These are phyloP conservation scores for Busseola fusca DNA, from an alignment of 2,888 invertebrate genomes.

Conservation along the genomic window DNA sequence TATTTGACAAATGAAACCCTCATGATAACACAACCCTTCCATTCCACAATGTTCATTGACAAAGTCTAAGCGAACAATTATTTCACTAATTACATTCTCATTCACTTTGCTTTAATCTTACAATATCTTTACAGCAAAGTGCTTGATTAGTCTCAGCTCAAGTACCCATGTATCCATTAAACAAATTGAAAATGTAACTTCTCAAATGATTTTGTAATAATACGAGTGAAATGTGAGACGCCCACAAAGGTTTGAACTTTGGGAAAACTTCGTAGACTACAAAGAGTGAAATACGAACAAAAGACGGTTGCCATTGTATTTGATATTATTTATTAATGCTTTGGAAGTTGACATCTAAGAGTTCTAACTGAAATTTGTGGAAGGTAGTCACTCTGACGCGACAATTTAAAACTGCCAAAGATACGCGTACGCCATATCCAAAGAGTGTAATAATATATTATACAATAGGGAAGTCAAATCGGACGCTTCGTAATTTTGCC, in stretches of 20 bases:
- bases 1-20: neutral
- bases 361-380: slow-evolving; percentile 30
- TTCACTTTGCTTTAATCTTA: slow-evolving; percentile 44
- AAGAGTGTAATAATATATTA: no score
- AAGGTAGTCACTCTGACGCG: slow-evolving; percentile 24
- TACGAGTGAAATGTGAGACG: slow-evolving; percentile 57
- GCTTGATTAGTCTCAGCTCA: slow-evolving; percentile 52
- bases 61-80: slow-evolving; percentile 24
- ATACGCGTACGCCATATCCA: no score
- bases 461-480: no score
- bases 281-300: slow-evolving; percentile 59
- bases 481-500: no score
- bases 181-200: slow-evolving; percentile 62
- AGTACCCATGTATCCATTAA: slow-evolving; percentile 59
- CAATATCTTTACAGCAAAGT: slow-evolving; percentile 40
- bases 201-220: slow-evolving; percentile 61
- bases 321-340: slow-evolving; percentile 63
- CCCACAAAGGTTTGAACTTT: slow-evolving; percentile 62
- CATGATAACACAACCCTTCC: slow-evolving; percentile 6
- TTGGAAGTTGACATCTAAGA: slow-evolving; percentile 51
- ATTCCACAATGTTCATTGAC: slow-evolving; percentile 25
- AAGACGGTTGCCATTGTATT: slow-evolving; percentile 46
- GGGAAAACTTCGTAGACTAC: slow-evolving; percentile 62
- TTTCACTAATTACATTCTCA: slow-evolving; percentile 48
- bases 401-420: slow-evolving; percentile 32